A percentile compares a stretch with the other conserved stretches of the same genome.
Conservation (phyloP, 2,888 invertebrate genomes). For the Chalcosyrphus nemorum region DNA sequence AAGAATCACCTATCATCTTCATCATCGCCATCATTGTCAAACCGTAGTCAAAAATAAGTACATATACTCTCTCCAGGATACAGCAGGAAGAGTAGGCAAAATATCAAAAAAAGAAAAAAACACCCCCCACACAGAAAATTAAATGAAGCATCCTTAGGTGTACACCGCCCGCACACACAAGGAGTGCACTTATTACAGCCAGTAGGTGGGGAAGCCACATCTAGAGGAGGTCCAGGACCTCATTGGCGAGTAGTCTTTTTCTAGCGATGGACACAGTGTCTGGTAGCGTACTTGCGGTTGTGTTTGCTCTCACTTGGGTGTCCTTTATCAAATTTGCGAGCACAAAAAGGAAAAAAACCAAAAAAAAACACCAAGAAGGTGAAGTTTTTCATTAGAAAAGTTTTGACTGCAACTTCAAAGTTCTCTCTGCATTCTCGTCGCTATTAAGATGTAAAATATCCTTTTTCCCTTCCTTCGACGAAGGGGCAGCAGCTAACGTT, state of each 20-base stretch:
- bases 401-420: conserved; percentile 58
- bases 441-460: conserved; percentile 56
- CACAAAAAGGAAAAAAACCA: conserved; percentile 39
- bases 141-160: conserved; percentile 70
- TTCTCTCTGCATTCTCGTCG: conserved; percentile 19
- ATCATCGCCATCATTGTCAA: conserved; percentile 59
- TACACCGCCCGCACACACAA: conserved; percentile 55
- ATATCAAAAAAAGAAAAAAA: conserved; percentile 38
- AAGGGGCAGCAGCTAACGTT: conserved; percentile 22
- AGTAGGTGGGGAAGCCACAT: conserved; percentile 17
- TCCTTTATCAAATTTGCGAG: conserved; percentile 55
- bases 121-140: conserved; percentile 42
- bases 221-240: conserved; percentile 38
- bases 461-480: conserved; percentile 9
- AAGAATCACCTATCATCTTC: conserved; percentile 30
- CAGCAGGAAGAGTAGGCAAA: conserved; percentile 29
- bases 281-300: conserved; percentile 53
- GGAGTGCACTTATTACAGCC: conserved; percentile 59
- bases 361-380: too few species aligned
- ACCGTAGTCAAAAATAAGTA: conserved; percentile 3
- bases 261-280: conserved; percentile 29
- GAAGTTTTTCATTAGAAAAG: conserved; percentile 66
- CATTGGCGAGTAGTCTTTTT: not conserved
- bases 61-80: conserved; percentile 8
- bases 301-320: conserved; percentile 45